Percentiles rank a stretch among this genome's conserved stretches.
phyloP scores from a whole-genome alignment of 1,140 invertebrate species.

The Geopemphigus sp. region DNA sequence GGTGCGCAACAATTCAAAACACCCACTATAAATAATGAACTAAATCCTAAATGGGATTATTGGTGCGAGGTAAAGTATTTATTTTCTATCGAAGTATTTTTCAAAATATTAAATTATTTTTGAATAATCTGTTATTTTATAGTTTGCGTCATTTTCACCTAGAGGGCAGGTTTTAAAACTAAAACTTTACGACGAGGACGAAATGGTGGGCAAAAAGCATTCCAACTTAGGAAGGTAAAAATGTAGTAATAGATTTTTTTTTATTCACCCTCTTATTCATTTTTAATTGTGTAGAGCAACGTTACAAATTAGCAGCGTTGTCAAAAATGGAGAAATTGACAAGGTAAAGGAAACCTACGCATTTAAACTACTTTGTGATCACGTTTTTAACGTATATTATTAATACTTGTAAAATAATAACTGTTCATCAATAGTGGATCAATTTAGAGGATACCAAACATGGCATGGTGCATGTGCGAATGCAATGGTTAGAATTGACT shows the following conservation, averaged over 20 bases:
- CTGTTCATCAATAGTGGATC: conserved; percentile 70
- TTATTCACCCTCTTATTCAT: conserved; percentile 18
- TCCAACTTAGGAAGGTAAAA: conserved; percentile 48
- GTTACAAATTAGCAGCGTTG: conserved; percentile 67
- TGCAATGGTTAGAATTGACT: conserved; percentile 82
- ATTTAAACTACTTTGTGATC: neutral
- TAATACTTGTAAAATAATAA: conserved; percentile 28
- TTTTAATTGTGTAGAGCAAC: conserved; percentile 59
- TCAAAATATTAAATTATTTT: neutral
- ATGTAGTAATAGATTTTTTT: neutral
- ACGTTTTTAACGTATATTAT: neutral
- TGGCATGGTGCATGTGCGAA: conserved; percentile 82
- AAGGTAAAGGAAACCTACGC: conserved; percentile 59
- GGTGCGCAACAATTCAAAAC: conserved; percentile 87
- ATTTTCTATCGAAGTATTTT: neutral
- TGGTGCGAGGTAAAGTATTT: conserved; percentile 78
- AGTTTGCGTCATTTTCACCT: conserved; percentile 47
- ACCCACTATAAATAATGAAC: conserved; percentile 82
- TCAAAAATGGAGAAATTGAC: conserved; percentile 67
- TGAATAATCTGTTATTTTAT: neutral
- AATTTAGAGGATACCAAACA: conserved; percentile 90
- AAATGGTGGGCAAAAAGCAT: conserved; percentile 48
- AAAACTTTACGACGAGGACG: conserved; percentile 47
- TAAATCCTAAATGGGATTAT: conserved; percentile 91
- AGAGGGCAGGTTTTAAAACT: conserved; percentile 31